Evolutionary conservation across 2,888 invertebrate species (phyloP).

Genomic region (Melanophora roralis): DNA sequence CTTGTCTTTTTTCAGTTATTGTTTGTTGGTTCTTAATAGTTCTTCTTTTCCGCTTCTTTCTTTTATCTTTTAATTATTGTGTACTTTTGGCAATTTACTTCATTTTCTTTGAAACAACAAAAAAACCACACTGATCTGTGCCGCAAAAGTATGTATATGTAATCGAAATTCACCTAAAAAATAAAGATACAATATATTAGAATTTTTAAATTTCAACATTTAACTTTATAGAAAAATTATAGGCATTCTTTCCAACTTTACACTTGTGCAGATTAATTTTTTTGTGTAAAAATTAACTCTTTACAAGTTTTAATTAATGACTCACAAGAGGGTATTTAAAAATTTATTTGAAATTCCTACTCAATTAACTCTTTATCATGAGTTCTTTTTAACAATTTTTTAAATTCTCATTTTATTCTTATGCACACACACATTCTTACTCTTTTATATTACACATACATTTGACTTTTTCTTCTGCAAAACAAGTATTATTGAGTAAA

Average conservation of each 20-base stretch:
- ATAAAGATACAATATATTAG: too few relatives aligned
- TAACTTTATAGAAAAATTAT: constrained; percentile 25
- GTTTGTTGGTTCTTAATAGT: constrained; percentile 49
- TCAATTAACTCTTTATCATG: constrained; percentile 37
- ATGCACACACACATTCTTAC: constrained; percentile 6
- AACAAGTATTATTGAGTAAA: constrained; percentile 40
- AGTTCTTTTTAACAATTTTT: not conserved
- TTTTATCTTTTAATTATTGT: constrained; percentile 20
- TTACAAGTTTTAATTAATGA: constrained; percentile 40
- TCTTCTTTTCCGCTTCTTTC: constrained; percentile 37
- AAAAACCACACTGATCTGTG: constrained; percentile 17
- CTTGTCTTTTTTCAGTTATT: constrained; percentile 55
- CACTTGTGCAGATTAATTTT: constrained; percentile 1
- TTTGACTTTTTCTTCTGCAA: constrained; percentile 11
- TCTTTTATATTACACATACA: constrained; percentile 39
- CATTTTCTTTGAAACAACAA: constrained; percentile 20
- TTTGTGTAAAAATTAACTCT: constrained; percentile 48
- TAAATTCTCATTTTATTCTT: constrained; percentile 26
- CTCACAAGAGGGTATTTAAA: constrained; percentile 51
- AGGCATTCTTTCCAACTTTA: too few relatives aligned
- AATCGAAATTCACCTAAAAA: constrained; percentile 58
- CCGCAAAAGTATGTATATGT: constrained; percentile 33
- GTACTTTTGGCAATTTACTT: constrained; percentile 53
- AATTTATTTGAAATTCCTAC: not conserved
- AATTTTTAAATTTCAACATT: constrained; percentile 42